Evolutionary conservation across 1,140 invertebrate species (phyloP).

Genomic region (Sminthurinus signatus): DNA sequence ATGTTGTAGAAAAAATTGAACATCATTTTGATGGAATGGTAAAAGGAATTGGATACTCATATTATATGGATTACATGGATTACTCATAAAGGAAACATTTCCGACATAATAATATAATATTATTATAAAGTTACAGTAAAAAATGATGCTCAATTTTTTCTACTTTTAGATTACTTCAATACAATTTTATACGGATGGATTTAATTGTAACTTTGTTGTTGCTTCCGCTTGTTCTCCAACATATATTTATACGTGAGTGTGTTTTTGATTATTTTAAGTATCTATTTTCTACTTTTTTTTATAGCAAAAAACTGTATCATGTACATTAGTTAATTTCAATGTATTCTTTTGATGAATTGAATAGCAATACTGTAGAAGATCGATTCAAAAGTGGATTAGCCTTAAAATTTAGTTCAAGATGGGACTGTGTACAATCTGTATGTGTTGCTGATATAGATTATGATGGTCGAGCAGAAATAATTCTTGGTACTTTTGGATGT

Average conservation of each 20-base stretch:
- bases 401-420: slow-evolving; percentile 36
- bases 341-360: neutral
- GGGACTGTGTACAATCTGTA: slow-evolving; percentile 54
- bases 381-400: slow-evolving; percentile 24
- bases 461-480: slow-evolving; percentile 63
- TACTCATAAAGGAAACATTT: no score
- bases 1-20: slow-evolving; percentile 18
- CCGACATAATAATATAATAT: no score
- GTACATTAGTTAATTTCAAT: neutral
- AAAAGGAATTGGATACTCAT: no score
- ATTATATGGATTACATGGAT: no score
- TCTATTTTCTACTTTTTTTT: no score
- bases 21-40: slow-evolving; percentile 32
- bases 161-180: no score
- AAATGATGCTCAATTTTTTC: no score
- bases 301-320: no score
- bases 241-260: slow-evolving; percentile 34
- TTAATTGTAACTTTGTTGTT: slow-evolving; percentile 30
- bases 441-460: slow-evolving; percentile 64
- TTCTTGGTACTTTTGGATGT: slow-evolving; percentile 63
- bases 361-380: slow-evolving; percentile 31
- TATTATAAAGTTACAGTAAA: no score
- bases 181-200: slow-evolving; percentile 29
- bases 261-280: neutral
- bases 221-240: slow-evolving; percentile 30